These are phyloP conservation scores for Actinia tenebrosa DNA, from an alignment of 64 coral and sea anemone species.

Conservation along the genomic window DNA sequence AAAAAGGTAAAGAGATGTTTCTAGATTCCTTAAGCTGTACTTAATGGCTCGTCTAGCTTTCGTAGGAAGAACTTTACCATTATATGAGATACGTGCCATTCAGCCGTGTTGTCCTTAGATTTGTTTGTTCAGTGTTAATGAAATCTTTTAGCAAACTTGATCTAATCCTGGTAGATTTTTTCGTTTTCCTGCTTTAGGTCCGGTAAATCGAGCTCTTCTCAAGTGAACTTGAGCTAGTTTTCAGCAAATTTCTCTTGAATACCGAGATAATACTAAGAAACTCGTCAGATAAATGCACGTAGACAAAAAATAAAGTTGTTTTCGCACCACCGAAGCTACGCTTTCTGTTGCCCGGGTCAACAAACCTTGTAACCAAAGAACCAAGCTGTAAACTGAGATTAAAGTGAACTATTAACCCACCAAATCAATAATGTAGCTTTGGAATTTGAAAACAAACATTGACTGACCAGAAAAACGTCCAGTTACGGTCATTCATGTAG, in stretches of 20 bases:
- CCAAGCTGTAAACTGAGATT: neutral
- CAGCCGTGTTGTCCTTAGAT: neutral
- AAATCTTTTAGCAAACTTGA: neutral
- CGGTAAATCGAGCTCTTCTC: neutral
- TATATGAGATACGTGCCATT: neutral
- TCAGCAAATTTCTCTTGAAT: neutral
- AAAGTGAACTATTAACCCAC: neutral
- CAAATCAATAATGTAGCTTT: neutral
- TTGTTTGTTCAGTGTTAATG: neutral
- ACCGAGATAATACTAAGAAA: too few species aligned
- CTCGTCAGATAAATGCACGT: too few species aligned
- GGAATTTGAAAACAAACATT: constrained; percentile 5
- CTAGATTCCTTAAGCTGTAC: neutral
- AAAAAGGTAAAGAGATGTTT: neutral
- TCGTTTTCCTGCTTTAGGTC: neutral
- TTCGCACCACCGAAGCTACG: neutral
- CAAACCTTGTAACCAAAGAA: neutral
- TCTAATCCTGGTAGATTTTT: neutral
- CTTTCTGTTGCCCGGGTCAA: neutral
- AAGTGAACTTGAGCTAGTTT: neutral
- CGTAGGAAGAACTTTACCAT: neutral
- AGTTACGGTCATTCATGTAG: neutral
- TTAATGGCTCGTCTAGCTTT: neutral
- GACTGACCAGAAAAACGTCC: neutral
- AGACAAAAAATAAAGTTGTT: neutral